phyloP scores from a whole-genome alignment of 2,113 vertebrate genomes.

The Catharus minimus region DNA sequence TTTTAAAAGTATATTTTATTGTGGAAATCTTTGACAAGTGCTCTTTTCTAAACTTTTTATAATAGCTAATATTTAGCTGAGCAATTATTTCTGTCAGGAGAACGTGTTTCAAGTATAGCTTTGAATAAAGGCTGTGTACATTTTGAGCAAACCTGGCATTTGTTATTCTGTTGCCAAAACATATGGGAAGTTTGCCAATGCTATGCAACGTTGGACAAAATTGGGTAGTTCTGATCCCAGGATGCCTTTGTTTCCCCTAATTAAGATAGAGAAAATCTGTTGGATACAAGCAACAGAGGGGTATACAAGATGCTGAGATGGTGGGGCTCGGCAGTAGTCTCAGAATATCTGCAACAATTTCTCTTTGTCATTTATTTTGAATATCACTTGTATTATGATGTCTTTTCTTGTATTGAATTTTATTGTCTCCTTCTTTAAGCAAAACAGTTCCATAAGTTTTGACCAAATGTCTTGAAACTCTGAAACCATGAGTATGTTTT shows the following conservation, averaged over 20 bases:
- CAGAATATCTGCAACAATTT: not conserved
- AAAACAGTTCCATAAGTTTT: not conserved
- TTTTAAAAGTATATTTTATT: not conserved
- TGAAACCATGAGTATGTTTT: not conserved
- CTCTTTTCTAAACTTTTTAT: not conserved
- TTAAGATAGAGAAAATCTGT: not conserved
- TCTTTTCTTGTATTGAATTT: not conserved
- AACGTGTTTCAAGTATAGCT: rapidly evolving
- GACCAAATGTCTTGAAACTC: not conserved
- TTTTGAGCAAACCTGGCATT: not conserved
- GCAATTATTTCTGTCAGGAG: not conserved
- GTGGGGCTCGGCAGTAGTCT: not conserved
- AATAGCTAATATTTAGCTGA: not conserved
- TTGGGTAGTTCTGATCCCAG: not conserved
- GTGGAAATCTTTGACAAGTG: not conserved
- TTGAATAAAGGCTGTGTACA: not conserved
- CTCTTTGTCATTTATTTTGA: rapidly evolving
- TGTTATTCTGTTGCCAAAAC: not conserved
- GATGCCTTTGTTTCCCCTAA: not conserved
- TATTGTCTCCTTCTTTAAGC: not conserved
- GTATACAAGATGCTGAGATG: not conserved
- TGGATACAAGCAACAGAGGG: not conserved
- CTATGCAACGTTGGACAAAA: not conserved
- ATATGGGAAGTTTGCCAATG: rapidly evolving
- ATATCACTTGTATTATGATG: not conserved